Conservation (phyloP, 2,113 vertebrate genomes). For the Hemiprocne comata region DNA sequence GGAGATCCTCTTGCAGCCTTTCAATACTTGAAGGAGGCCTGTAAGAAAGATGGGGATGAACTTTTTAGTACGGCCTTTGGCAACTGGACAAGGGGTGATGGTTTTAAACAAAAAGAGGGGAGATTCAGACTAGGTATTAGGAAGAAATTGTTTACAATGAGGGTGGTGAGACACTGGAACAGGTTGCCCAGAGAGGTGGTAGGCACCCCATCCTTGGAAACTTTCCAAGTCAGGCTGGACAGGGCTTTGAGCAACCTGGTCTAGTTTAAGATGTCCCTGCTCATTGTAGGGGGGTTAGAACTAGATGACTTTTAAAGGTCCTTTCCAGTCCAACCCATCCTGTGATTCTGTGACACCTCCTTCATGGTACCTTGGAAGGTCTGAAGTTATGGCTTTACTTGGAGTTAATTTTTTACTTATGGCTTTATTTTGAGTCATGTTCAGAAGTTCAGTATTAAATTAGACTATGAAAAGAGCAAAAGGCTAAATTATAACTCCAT, state of each 20-base stretch:
- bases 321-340: neutral
- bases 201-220: neutral
- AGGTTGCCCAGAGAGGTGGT: neutral
- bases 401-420: neutral
- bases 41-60: neutral
- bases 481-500: neutral
- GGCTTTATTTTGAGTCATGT: neutral
- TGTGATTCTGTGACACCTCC: neutral
- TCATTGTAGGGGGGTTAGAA: too few relatives aligned
- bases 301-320: neutral
- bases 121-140: neutral
- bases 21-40: neutral
- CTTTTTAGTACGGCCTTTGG: neutral
- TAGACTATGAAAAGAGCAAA: neutral
- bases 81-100: neutral
- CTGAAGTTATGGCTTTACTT: neutral
- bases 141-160: neutral
- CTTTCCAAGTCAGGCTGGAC: neutral
- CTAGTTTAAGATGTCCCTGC: neutral
- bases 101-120: neutral
- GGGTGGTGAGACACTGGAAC: too few relatives aligned
- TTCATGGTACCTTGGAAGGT: rapidly evolving
- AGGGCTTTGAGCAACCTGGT: neutral
- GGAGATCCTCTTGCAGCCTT: neutral
- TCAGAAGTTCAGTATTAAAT: neutral